Evolutionary conservation across 2,888 invertebrate species (phyloP), one percentile per base, ranked within the genome.

Genomic region (Diploptera punctata): DNA sequence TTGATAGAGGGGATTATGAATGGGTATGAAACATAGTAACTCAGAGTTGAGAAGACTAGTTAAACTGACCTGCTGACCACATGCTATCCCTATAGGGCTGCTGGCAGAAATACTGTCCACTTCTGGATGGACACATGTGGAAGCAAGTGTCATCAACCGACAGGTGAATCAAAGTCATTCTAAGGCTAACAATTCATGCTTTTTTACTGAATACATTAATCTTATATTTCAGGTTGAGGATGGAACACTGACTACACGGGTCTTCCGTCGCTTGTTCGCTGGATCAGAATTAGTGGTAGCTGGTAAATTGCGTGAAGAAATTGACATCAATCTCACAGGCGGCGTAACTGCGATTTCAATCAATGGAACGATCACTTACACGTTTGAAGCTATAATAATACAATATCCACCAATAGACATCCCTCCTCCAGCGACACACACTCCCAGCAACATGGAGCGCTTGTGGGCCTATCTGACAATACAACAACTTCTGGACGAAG

Each of bases 391-490:
- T 19, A 24, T 16, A 3, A 5, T 16, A 1, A 1, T 52, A 24
- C 52, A 19, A 1, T 38, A 9, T 38, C 5, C 13, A 38, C 7
- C 5, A 13, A 5, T 13, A 38, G 7, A 5, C 13, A 38, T 38
- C 7, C 38, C 38, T 9, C 1, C 49, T 49, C 3, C 18, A 3
- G 49, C 18, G 9, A 21, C 52, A 19, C 19, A 21, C 9, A 52
- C 21, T 1, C 24, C 31, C n/a, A 57, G 29, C 29, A 7, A 13
- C 13, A 57, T 87, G 70, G 87, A 89, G 80, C 82, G 88, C 26
- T 80, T 90, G 68, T 91, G 91, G 90, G 90, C 90, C 1, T 91
- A 90, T 80, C 83, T 90, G 76, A 89, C 87, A 49, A 87, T 91
- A 71, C 87, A 88, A 75, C 89, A 91, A 78, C 82, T 91, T 71